Base-by-base conservation (phyloP, 2,113 vertebrate genomes). In the Oryzias curvinotus region DNA sequence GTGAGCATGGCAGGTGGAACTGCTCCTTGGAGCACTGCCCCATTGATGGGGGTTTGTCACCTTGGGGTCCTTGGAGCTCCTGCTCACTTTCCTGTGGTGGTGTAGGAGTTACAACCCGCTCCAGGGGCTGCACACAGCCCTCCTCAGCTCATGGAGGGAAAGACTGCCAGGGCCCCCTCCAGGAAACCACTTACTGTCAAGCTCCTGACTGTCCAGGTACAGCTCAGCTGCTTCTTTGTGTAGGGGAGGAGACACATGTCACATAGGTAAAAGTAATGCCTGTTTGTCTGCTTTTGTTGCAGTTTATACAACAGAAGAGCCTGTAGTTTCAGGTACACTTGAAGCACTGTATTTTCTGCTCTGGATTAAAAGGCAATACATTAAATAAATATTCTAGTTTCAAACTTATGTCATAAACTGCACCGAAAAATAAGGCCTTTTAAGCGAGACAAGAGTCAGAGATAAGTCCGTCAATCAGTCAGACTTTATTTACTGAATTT, bases 1-100 rank as follows among this genome's bases (percentile, higher is more conserved):
- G 95, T 61, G 77, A 55, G 1, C 90, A 93, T 0, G 93, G 95
- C 17, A 75, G 58, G 46, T 93, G 95, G 91, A 91, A 90, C 64
- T 97, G 95, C 46, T 86, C 90, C 0, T 5, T 87, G 36, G 67
- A 82, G 13, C 47, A 72, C 21, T 96, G 95, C 60, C 88, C 89
- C 0, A 51, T 82, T 4, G 81, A 92, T 0, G 89, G 87, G 0
- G 86, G 88, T 18, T 83, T 93, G 10, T 64, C 93, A 0, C 48
- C 85, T 1, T 95, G 95, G 95, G 83, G 89, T 0, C 69, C 72
- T 0, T 96, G 95, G 95, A 82, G 89, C 14, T 62, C 85, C 2
- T 96, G 95, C 65, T 95, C 94, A 0, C 79, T 86, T 26, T 93
- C 90, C 74, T 97, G 95, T 5, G 95, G 95, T 0, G 93, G 93